Percentiles rank a stretch among this genome's conserved stretches.
phyloP scores from a whole-genome alignment of 2,888 invertebrate genomes.

The Tenthredo scrophulariae region DNA sequence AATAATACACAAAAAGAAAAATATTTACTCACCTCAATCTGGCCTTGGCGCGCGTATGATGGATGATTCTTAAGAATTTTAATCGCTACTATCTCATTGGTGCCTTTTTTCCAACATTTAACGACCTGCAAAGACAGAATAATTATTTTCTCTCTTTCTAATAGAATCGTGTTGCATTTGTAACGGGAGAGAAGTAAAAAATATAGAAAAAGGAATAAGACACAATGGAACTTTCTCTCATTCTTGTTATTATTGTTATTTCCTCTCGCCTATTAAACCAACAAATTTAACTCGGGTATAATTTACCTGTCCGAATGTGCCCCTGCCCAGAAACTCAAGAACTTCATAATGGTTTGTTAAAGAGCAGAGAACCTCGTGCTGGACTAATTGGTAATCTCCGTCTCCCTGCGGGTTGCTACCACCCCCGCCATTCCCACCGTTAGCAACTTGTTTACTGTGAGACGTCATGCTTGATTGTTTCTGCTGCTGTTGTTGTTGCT shows the following conservation, averaged over 20 bases:
- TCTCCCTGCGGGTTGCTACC: slow-evolving; percentile 84
- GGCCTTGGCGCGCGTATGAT: slow-evolving; percentile 99
- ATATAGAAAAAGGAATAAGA: not conserved
- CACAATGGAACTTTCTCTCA: not conserved
- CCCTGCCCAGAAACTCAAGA: slow-evolving; percentile 98
- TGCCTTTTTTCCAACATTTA: slow-evolving; percentile 99
- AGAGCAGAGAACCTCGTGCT: slow-evolving; percentile 98
- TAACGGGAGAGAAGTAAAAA: not conserved
- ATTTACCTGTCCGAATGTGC: slow-evolving; percentile 93
- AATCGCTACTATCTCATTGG: slow-evolving; percentile 99
- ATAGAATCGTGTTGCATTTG: not conserved
- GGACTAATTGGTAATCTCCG: slow-evolving; percentile 98
- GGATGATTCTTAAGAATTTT: slow-evolving; percentile 99
- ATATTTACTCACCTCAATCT: slow-evolving; percentile 93
- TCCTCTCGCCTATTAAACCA: not conserved
- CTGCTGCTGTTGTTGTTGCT: slow-evolving; percentile 78
- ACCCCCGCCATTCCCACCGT: slow-evolving; percentile 83
- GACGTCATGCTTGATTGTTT: slow-evolving; percentile 86
- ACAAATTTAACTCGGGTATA: not conserved
- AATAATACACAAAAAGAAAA: not conserved
- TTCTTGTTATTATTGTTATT: slow-evolving; percentile 1
- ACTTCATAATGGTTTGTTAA: slow-evolving; percentile 98
- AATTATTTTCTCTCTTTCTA: not conserved
- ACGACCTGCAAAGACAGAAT: slow-evolving; percentile 87
- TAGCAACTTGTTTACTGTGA: slow-evolving; percentile 90